phyloP scores from a whole-genome alignment of 2,888 invertebrate genomes.

The Lydus trimaculatus region DNA sequence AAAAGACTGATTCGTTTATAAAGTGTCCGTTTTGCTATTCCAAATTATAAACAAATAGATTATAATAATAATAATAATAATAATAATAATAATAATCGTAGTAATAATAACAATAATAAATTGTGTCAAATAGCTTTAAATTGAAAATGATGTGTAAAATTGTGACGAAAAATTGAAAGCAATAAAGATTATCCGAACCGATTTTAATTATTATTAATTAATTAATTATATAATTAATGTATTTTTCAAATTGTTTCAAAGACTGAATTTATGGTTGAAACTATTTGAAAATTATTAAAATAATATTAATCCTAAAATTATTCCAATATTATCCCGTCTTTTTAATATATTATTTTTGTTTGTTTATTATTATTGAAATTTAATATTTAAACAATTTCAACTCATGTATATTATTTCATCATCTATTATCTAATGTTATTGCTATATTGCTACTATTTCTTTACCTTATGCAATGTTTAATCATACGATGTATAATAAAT shows the following conservation, averaged over 20 bases:
- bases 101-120: not conserved
- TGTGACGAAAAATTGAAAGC: slow-evolving; percentile 28
- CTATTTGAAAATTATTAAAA: not conserved
- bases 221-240: not conserved
- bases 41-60: slow-evolving; percentile 1
- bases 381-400: not conserved
- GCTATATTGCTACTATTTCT: not conserved
- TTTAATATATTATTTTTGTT: not conserved
- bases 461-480: not conserved
- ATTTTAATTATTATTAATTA: slow-evolving; percentile 12
- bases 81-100: not conserved
- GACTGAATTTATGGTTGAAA: not conserved
- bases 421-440: slow-evolving; percentile 1
- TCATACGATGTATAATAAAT: not conserved
- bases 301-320: not conserved
- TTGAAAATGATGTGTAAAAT: slow-evolving; percentile 31
- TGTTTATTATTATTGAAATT: not conserved
- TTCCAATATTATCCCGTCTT: not conserved
- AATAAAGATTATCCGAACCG: slow-evolving; percentile 33
- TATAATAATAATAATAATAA: not conserved
- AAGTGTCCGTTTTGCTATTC: slow-evolving; percentile 35
- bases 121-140: slow-evolving; percentile 47
- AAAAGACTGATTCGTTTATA: slow-evolving; percentile 35
- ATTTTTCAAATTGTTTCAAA: not conserved
- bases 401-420: slow-evolving; percentile 1